phyloP scores from a whole-genome alignment of 2,797 vertebrate species.

The Takifugu rubripes region DNA sequence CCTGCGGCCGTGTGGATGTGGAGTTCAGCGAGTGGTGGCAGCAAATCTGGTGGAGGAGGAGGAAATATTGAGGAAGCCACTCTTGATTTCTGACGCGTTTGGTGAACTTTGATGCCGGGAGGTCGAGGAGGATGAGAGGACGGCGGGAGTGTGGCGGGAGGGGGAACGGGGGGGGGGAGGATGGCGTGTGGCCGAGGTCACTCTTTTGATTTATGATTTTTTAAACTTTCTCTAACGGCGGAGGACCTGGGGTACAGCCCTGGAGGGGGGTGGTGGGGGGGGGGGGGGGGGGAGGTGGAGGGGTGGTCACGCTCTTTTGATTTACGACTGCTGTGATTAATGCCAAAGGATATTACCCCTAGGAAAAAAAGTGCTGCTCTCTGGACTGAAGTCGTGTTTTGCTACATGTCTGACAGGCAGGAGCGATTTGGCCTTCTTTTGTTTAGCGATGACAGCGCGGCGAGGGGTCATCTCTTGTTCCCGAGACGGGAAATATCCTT shows the following conservation, averaged over 20 bases:
- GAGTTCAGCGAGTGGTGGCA: slow-evolving; percentile 30
- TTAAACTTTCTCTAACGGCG: slow-evolving; percentile 54
- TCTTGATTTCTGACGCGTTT: slow-evolving; percentile 75
- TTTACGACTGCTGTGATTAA: slow-evolving; percentile 68
- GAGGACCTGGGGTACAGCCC: slow-evolving; percentile 32
- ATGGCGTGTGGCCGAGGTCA: slow-evolving; percentile 65
- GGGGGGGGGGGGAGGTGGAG: slow-evolving; percentile 42
- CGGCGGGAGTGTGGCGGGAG: slow-evolving; percentile 24
- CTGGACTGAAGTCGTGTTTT: slow-evolving; percentile 69
- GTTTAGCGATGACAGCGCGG: slow-evolving; percentile 49
- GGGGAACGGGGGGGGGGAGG: slow-evolving; percentile 9
- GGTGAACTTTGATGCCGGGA: slow-evolving; percentile 66
- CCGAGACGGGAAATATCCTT: slow-evolving; percentile 46
- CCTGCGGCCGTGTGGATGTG: slow-evolving; percentile 35
- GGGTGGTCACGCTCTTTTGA: slow-evolving; percentile 57
- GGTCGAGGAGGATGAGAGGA: slow-evolving; percentile 67
- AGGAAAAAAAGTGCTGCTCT: slow-evolving; percentile 60
- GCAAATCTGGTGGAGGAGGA: slow-evolving; percentile 47
- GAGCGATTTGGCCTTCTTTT: slow-evolving; percentile 70
- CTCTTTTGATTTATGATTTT: slow-evolving; percentile 66
- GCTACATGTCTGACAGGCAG: slow-evolving; percentile 66
- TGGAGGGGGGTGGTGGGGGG: slow-evolving; percentile 18
- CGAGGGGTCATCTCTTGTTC: slow-evolving; percentile 55
- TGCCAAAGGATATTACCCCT: slow-evolving; percentile 67
- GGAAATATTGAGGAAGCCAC: slow-evolving; percentile 70